A percentile compares a stretch with the other conserved stretches of the same genome.
phyloP scores from a whole-genome alignment of 2,797 vertebrate genomes.

The Fistularia tabacaria region DNA sequence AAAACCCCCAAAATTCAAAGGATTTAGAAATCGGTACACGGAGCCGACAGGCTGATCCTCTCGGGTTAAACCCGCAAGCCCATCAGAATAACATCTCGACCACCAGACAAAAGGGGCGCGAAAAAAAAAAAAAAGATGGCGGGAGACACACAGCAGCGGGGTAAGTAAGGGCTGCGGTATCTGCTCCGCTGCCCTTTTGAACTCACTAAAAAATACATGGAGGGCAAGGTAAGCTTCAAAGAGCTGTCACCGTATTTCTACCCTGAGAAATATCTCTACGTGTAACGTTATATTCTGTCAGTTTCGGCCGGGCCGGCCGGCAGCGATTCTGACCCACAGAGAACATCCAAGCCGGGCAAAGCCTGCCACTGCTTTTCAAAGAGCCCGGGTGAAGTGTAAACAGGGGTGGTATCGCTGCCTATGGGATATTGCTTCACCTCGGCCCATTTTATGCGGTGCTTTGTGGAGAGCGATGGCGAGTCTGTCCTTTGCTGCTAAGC shows the following conservation, averaged over 20 bases:
- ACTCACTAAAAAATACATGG: slow-evolving; percentile 50
- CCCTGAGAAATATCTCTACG: slow-evolving; percentile 16
- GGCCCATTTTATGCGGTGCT: slow-evolving; percentile 15
- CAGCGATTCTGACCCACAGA: slow-evolving; percentile 29
- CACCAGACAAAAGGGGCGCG: slow-evolving; percentile 32
- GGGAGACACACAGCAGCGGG: too few species aligned
- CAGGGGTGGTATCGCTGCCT: slow-evolving; percentile 26
- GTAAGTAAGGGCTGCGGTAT: slow-evolving; percentile 33
- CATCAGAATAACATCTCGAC: neutral
- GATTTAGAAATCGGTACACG: too few species aligned
- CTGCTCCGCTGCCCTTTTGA: slow-evolving; percentile 61
- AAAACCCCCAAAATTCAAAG: too few species aligned
- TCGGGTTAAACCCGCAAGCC: too few species aligned
- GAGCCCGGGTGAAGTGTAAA: slow-evolving; percentile 29
- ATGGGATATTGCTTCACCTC: slow-evolving; percentile 22
- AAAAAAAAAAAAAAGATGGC: slow-evolving; percentile 27
- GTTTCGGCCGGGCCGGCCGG: slow-evolving; percentile 32
- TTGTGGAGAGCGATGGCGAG: slow-evolving; percentile 11
- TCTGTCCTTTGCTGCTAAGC: slow-evolving; percentile 17
- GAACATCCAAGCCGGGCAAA: slow-evolving; percentile 34
- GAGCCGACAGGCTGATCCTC: too few species aligned
- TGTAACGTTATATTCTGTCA: slow-evolving; percentile 36
- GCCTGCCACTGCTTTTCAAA: slow-evolving; percentile 29
- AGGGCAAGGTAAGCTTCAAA: slow-evolving; percentile 49
- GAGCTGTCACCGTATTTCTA: slow-evolving; percentile 32